Evolutionary conservation across 2,797 vertebrate species (phyloP).

Genomic region (Lemur catta): DNA sequence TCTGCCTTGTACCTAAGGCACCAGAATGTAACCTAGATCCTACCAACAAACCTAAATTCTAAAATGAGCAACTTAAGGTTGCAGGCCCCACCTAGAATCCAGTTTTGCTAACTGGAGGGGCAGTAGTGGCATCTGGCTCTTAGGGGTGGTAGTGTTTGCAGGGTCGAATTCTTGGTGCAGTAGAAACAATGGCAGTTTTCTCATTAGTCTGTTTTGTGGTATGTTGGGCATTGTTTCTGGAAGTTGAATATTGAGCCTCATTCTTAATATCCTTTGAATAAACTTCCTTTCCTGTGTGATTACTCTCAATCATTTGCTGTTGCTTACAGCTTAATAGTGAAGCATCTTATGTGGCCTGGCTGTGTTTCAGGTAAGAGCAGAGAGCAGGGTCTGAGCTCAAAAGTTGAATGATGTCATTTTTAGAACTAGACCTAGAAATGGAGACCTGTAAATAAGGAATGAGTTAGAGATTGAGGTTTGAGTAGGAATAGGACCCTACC

Average conservation of each 20-base stretch:
- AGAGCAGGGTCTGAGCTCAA: background rate
- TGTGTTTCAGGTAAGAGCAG: background rate
- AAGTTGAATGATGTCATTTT: background rate
- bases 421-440: background rate
- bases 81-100: background rate
- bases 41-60: background rate
- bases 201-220: background rate
- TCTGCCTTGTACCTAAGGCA: background rate
- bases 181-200: background rate
- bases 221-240: background rate
- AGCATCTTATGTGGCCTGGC: background rate
- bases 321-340: background rate
- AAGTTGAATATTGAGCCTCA: background rate
- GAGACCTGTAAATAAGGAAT: background rate
- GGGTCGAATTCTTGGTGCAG: background rate
- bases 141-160: fast-evolving
- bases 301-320: background rate
- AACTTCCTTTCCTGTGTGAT: background rate
- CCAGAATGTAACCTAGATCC: background rate
- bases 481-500: background rate
- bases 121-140: too few species aligned
- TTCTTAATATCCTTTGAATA: background rate
- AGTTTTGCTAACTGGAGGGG: background rate
- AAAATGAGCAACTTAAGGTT: background rate
- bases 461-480: background rate